A percentile compares a stretch with the other conserved stretches of the same genome.
These are phyloP conservation scores for Labia minor DNA, from an alignment of 2,888 invertebrate species.

Conservation along the genomic window DNA sequence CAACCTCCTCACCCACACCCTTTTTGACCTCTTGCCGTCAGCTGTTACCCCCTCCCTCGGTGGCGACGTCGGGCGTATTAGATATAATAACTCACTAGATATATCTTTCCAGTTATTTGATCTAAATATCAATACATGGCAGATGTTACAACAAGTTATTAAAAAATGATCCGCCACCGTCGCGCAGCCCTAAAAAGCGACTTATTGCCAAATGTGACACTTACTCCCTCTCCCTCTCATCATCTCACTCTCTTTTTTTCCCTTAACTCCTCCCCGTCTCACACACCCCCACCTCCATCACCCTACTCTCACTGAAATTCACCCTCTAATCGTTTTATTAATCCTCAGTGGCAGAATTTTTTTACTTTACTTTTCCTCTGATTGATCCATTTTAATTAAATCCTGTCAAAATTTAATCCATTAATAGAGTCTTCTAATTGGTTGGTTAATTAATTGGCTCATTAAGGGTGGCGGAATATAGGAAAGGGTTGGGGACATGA, in stretches of 20 bases:
- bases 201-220: conserved; percentile 8
- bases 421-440: conserved; percentile 13
- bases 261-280: too few relatives aligned
- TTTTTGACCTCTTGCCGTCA: conserved; percentile 2
- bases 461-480: background rate
- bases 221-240: background rate
- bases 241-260: too few relatives aligned
- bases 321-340: conserved; percentile 5
- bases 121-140: conserved; percentile 13
- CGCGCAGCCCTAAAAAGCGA: background rate
- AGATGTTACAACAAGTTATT: conserved; percentile 13
- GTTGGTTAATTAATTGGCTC: conserved; percentile 4
- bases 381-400: conserved; percentile 13
- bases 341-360: background rate
- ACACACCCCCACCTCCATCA: too few relatives aligned
- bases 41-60: background rate
- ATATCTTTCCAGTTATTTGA: conserved; percentile 1
- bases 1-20: background rate
- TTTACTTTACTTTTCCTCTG: background rate
- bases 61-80: background rate
- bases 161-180: conserved; percentile 2
- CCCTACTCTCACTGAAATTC: too few relatives aligned
- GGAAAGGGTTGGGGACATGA: background rate
- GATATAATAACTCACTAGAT: conserved; percentile 4
- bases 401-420: conserved; percentile 7